phyloP scores from a whole-genome alignment of 2,888 invertebrate species.

The Leptinotarsa tumamoca region DNA sequence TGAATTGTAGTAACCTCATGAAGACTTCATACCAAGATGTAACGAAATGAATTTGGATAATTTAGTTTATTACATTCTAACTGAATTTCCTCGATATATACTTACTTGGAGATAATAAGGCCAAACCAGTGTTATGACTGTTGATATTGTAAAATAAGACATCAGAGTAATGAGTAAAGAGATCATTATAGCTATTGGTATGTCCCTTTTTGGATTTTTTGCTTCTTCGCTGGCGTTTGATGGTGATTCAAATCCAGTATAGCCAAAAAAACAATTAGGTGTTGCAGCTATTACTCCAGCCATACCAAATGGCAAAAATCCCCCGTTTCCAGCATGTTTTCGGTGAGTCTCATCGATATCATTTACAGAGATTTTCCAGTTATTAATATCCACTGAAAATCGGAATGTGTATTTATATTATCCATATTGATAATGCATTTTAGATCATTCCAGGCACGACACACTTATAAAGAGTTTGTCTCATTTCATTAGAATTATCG shows the following conservation, averaged over 20 bases:
- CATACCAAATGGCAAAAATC: conserved; percentile 89
- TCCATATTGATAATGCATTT: too few relatives aligned
- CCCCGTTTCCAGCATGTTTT: conserved; percentile 72
- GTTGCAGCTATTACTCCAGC: conserved; percentile 84
- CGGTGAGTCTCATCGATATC: conserved; percentile 67
- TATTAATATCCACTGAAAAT: conserved; percentile 75
- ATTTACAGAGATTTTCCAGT: conserved; percentile 80
- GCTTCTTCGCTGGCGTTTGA: conserved; percentile 92
- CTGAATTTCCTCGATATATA: background rate
- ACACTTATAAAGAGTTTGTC: too few relatives aligned
- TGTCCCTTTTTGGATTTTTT: conserved; percentile 85
- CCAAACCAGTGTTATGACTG: conserved; percentile 87
- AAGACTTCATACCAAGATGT: too few relatives aligned
- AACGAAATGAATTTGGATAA: too few relatives aligned
- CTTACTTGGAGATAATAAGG: conserved; percentile 82
- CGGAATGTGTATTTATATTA: background rate
- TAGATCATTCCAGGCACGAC: too few relatives aligned
- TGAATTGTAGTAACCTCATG: too few relatives aligned
- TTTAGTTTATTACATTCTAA: too few relatives aligned
- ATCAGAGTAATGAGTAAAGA: conserved; percentile 87
- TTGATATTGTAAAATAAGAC: conserved; percentile 90
- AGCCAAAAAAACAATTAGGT: conserved; percentile 90
- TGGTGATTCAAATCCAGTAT: conserved; percentile 93
- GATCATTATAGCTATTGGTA: conserved; percentile 88
- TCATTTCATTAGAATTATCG: too few relatives aligned